Evolutionary conservation across 2,888 invertebrate species (phyloP).

Genomic region (Pammene aurita): DNA sequence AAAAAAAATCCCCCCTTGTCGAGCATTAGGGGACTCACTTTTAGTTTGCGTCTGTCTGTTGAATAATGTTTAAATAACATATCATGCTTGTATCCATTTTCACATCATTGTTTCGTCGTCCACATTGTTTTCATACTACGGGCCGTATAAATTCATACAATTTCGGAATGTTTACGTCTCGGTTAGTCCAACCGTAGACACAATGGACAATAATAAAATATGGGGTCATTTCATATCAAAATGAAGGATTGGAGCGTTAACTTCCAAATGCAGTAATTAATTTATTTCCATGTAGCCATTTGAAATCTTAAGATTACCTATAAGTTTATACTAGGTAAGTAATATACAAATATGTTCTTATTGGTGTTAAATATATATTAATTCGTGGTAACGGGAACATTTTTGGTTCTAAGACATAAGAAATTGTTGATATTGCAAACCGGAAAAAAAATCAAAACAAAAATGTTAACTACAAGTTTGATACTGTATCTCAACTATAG

Average conservation of each 20-base stretch:
- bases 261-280: no score
- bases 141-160: slow-evolving; percentile 20
- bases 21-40: slow-evolving; percentile 31
- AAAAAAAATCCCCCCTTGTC: slow-evolving; percentile 41
- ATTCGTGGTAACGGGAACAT: no score
- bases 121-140: slow-evolving; percentile 36
- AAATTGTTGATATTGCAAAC: no score
- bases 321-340: no score
- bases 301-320: no score
- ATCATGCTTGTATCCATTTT: slow-evolving; percentile 48
- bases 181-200: slow-evolving; percentile 61
- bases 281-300: no score
- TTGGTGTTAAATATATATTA: no score
- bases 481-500: no score
- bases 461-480: no score
- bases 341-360: no score
- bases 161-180: slow-evolving; percentile 33
- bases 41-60: slow-evolving; percentile 27
- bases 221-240: slow-evolving; percentile 49
- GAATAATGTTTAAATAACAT: slow-evolving; percentile 43
- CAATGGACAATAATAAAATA: slow-evolving; percentile 63
- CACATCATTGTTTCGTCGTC: slow-evolving; percentile 47
- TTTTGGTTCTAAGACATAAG: no score
- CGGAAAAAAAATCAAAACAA: no score
- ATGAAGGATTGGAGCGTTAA: neutral